phyloP scores from a whole-genome alignment of 2,797 vertebrate species.

The Babyrousa celebensis region DNA sequence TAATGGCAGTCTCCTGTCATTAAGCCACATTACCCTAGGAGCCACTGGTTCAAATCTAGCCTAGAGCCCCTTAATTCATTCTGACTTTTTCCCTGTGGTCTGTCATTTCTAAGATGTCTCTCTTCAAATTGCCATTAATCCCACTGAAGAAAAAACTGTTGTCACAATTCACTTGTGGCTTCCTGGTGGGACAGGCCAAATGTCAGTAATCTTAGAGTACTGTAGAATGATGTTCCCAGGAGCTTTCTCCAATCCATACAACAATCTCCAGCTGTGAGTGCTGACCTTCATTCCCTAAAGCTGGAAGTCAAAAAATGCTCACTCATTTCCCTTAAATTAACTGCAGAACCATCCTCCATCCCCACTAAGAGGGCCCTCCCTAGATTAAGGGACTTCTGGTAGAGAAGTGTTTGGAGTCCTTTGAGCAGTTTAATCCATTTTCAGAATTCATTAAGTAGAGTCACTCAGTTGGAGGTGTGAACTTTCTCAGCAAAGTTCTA shows the following conservation, averaged over 20 bases:
- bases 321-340: slow-evolving; percentile 12
- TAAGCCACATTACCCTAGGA: neutral
- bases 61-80: slow-evolving; percentile 13
- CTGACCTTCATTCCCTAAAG: neutral
- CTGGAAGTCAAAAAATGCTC: neutral
- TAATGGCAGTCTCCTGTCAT: neutral
- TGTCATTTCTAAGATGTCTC: slow-evolving; percentile 45
- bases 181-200: neutral
- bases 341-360: neutral
- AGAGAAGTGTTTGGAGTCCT: neutral
- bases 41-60: neutral
- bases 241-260: neutral
- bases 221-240: neutral
- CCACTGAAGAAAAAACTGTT: neutral
- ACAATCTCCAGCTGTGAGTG: fast-evolving
- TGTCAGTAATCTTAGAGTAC: slow-evolving; percentile 29
- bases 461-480: neutral
- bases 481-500: neutral
- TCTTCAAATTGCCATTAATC: slow-evolving; percentile 74
- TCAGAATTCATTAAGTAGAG: slow-evolving; percentile 42
- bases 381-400: slow-evolving; percentile 41
- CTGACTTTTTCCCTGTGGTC: neutral
- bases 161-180: slow-evolving; percentile 71
- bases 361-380: neutral
- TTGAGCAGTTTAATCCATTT: neutral